Base-by-base conservation (phyloP, 2,113 vertebrate genomes). In the Solea solea region DNA sequence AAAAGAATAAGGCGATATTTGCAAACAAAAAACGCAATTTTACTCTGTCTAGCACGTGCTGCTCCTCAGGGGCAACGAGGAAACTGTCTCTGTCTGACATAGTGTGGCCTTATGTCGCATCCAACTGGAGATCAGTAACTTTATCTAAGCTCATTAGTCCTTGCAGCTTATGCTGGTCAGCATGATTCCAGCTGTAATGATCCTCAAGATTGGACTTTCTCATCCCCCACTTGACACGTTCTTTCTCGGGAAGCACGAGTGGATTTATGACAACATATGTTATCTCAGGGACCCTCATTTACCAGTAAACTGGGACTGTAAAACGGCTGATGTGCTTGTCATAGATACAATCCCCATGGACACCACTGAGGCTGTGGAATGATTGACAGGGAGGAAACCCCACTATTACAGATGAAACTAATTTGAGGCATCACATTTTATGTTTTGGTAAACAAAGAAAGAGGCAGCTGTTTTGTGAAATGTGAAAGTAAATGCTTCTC, bases 271-370 rank as follows among this genome's bases (percentile, higher is more conserved):
- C 34, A 34, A 34, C 3, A 34, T 34, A 14, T 55, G 28, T 55
- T 45, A 60, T 45, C 21, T 14, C 9, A 48, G 10, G 25, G 5
- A 28, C 2, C 25, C 34, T 34, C 8, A 42, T 12, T 44, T 66
- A 50, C 51, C 34, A 52, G 13, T 6, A 13, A 16, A 48, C 41
- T 4, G 9, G 11, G 61, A 4, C 8, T 46, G 10, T 55, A 66
- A 74, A 55, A 71, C 14, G 40, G 40, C 46, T 75, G 28, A 76
- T 76, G 44, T 66, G 56, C 63, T 45, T 60, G 71, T 78, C 51
- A 68, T 8, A 50, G 62, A 72, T 50, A 69, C 21, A 27, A 27
- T 53, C 51, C 25, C 51, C 52, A 76, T 46, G 16, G 51, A 59
- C 1, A 11, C 12, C 14, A 13, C 1, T 41, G 46, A 60, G 16